Conservation (phyloP, 2,113 vertebrate species). For the Etheostoma cragini region DNA sequence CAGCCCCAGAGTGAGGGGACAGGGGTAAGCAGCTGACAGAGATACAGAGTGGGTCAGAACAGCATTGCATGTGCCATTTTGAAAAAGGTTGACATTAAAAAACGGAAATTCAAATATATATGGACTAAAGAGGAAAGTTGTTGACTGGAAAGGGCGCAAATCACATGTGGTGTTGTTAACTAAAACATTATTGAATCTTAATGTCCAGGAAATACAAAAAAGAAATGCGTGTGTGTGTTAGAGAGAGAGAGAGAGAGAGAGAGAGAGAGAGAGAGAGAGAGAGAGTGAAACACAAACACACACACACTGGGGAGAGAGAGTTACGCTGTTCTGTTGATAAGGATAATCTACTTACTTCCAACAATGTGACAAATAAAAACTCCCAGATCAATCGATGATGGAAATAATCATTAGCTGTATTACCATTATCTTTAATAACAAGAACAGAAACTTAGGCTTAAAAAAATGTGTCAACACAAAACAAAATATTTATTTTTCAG, state of each 20-base stretch:
- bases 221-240: neutral
- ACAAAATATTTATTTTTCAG: neutral
- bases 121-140: neutral
- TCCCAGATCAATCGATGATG: neutral
- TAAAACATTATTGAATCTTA: neutral
- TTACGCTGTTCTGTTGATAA: neutral
- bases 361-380: neutral
- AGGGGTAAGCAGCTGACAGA: neutral
- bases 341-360: neutral
- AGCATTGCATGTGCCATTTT: slow-evolving; percentile 21
- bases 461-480: neutral
- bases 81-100: slow-evolving; percentile 10
- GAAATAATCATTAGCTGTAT: neutral
- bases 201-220: neutral
- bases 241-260: too few relatives aligned
- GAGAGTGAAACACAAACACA: too few relatives aligned
- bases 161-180: neutral
- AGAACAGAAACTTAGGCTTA: neutral
- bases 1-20: slow-evolving; percentile 12
- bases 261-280: too few relatives aligned
- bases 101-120: neutral
- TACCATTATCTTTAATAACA: neutral
- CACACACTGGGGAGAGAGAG: too few relatives aligned
- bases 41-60: slow-evolving; percentile 16
- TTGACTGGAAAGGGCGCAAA: neutral